Percentiles rank a stretch among this genome's conserved stretches.
Conservation (phyloP, 1,140 invertebrate species). For the Drosophila equinoxialis region DNA sequence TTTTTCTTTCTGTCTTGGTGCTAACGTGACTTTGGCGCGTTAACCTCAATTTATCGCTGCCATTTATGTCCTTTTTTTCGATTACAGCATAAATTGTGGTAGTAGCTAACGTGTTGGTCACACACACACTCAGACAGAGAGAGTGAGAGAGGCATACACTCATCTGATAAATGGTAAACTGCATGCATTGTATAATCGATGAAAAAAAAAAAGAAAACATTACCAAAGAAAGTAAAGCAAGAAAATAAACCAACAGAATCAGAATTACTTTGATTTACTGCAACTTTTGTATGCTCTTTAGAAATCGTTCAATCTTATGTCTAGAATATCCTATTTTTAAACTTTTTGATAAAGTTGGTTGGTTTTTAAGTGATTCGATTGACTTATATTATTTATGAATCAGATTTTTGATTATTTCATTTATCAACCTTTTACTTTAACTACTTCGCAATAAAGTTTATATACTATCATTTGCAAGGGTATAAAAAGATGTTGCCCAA, state of each 20-base stretch:
- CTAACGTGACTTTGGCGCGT: slow-evolving; percentile 79
- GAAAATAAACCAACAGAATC: slow-evolving; percentile 3
- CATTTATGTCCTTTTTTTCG: slow-evolving; percentile 79
- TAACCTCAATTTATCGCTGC: slow-evolving; percentile 79
- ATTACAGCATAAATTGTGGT: slow-evolving; percentile 79
- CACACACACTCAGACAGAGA: slow-evolving; percentile 17
- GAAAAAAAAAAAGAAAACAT: slow-evolving; percentile 50
- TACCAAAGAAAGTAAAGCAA: slow-evolving; percentile 3
- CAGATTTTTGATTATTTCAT: no score
- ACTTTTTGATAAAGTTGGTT: no score
- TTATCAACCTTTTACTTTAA: no score
- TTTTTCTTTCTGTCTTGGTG: slow-evolving; percentile 47
- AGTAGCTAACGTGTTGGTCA: slow-evolving; percentile 66
- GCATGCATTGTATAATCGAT: slow-evolving; percentile 80
- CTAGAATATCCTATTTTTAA: no score
- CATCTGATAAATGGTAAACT: slow-evolving; percentile 73
- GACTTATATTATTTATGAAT: no score
- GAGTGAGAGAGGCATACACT: not conserved
- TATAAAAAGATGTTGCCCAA: no score
- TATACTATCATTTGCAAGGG: no score
- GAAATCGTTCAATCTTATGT: slow-evolving; percentile 14
- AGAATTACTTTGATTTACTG: not conserved
- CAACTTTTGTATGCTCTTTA: slow-evolving; percentile 1
- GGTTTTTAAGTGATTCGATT: no score
- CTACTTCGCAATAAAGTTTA: no score